Evolutionary conservation across 2,888 invertebrate genomes (phyloP).

Genomic region (Eristalis arbustorum): DNA sequence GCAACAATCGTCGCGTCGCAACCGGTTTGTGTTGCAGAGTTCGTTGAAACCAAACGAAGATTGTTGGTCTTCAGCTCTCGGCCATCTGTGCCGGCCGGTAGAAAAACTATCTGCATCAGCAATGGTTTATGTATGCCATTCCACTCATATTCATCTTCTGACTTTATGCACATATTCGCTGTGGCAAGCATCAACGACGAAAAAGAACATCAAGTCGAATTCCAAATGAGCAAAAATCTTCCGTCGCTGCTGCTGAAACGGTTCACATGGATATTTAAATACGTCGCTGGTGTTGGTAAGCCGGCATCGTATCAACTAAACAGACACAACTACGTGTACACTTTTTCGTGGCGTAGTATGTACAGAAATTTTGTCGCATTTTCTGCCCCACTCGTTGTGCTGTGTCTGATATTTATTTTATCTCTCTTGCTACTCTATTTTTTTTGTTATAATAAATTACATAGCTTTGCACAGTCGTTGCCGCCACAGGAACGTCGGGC

Average conservation of each 20-base stretch:
- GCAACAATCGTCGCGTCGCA: conserved; percentile 19
- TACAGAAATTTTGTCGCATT: conserved; percentile 29
- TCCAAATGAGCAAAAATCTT: neutral
- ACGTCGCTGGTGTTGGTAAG: neutral
- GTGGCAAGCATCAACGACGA: neutral
- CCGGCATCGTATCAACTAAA: conserved; percentile 12
- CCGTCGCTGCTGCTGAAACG: conserved; percentile 4
- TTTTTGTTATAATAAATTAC: conserved; percentile 32
- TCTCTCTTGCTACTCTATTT: neutral
- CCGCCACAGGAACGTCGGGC: too few species aligned
- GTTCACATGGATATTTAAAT: conserved; percentile 11
- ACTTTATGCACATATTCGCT: neutral
- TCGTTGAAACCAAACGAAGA: conserved; percentile 18
- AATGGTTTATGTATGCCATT: conserved; percentile 31
- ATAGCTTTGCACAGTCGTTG: conserved; percentile 3
- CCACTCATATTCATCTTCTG: conserved; percentile 26
- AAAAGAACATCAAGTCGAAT: neutral
- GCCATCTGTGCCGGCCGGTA: conserved; percentile 53
- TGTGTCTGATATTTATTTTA: neutral
- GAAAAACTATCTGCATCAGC: conserved; percentile 2
- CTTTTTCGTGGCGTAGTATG: neutral
- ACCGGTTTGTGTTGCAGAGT: conserved; percentile 25
- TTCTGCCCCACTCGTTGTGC: neutral
- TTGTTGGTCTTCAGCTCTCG: too few species aligned
- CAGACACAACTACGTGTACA: neutral